Evolutionary conservation across 2,888 invertebrate species (phyloP).

Genomic region (Cylloceria caligata): DNA sequence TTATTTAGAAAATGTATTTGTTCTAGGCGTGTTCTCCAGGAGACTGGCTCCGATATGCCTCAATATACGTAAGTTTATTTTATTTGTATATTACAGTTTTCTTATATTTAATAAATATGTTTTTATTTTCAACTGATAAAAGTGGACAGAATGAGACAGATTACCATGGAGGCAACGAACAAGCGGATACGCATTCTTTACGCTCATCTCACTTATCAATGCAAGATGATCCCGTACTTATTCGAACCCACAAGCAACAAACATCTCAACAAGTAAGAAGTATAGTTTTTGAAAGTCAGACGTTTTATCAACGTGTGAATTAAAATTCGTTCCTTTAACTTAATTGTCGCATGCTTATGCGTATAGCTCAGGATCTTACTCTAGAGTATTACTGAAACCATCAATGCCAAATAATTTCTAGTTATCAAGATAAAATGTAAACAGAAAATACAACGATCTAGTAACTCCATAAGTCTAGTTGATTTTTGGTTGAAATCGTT

Average conservation of each 20-base stretch:
- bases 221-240: constrained; percentile 85
- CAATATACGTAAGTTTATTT: constrained; percentile 87
- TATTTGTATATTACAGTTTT: too few species aligned
- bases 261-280: constrained; percentile 87
- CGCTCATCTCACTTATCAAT: constrained; percentile 86
- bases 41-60: constrained; percentile 88
- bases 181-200: constrained; percentile 88
- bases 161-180: constrained; percentile 88
- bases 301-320: too few species aligned
- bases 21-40: constrained; percentile 88
- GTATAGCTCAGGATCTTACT: not conserved
- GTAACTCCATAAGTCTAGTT: too few species aligned
- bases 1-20: constrained; percentile 70
- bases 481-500: too few species aligned
- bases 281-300: not conserved
- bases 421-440: too few species aligned
- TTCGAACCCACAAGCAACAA: constrained; percentile 89
- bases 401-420: too few species aligned
- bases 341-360: too few species aligned
- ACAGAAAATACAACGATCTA: too few species aligned
- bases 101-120: constrained; percentile 36
- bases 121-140: constrained; percentile 70
- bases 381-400: too few species aligned
- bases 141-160: constrained; percentile 85
- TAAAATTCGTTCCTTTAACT: too few species aligned